phyloP scores from a whole-genome alignment of 2,113 vertebrate species.

The Equus przewalskii region DNA sequence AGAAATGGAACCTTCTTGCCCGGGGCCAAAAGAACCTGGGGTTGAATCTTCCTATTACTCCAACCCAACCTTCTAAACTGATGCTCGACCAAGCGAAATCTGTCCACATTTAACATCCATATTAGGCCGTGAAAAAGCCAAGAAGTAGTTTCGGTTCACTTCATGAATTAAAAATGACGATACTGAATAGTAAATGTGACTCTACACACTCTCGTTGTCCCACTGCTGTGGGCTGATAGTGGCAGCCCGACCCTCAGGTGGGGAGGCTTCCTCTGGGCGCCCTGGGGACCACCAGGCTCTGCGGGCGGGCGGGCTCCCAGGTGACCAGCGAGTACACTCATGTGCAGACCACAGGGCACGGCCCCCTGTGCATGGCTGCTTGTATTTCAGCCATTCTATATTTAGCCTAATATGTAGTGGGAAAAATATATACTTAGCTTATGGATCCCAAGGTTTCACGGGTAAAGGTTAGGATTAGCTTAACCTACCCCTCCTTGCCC shows the following conservation, averaged over 20 bases:
- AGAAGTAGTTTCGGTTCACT: not conserved
- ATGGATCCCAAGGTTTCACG: not conserved
- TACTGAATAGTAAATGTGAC: not conserved
- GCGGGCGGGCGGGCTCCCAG: not conserved
- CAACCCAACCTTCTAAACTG: not conserved
- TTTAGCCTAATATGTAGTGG: not conserved
- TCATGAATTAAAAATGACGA: not conserved
- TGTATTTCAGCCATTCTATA: not conserved
- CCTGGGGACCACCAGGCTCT: not conserved
- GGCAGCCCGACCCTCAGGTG: not conserved
- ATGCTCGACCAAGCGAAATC: not conserved
- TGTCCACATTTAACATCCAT: not conserved
- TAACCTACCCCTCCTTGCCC: not conserved
- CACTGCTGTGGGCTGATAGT: not conserved
- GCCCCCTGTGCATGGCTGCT: not conserved
- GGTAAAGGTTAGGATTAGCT: not conserved
- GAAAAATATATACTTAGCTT: not conserved
- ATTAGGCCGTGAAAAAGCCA: not conserved
- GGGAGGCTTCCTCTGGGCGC: not conserved
- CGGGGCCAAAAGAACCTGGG: not conserved
- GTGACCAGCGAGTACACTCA: not conserved
- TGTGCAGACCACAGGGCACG: not conserved
- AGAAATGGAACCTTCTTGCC: not conserved
- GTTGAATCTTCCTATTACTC: not conserved
- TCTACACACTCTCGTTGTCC: not conserved